Conservation (phyloP, 2,888 invertebrate species). For the Cerastoderma edule region DNA sequence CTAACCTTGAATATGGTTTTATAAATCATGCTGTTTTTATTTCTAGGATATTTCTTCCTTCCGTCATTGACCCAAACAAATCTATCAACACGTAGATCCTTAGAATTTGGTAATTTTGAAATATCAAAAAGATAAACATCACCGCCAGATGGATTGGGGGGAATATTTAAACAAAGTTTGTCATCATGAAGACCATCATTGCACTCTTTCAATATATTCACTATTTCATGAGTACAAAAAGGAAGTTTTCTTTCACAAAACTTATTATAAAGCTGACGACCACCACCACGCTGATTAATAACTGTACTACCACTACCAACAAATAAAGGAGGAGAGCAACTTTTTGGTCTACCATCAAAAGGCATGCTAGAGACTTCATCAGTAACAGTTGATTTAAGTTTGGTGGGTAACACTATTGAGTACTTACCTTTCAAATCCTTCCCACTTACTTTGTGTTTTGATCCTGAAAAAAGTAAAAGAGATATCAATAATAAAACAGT, state of each 20-base stretch:
- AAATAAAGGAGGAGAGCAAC: too few relatives aligned
- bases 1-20: background rate
- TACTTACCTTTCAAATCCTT: too few relatives aligned
- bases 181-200: background rate
- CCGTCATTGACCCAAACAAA: background rate
- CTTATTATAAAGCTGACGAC: background rate
- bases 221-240: background rate
- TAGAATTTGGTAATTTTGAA: background rate
- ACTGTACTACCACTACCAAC: too few relatives aligned
- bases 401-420: too few relatives aligned
- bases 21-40: background rate
- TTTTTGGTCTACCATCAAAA: too few relatives aligned
- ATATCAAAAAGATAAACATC: slow-evolving; percentile 1
- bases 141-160: background rate
- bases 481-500: too few relatives aligned
- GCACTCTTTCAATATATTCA: background rate
- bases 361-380: too few relatives aligned
- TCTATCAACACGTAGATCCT: background rate
- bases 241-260: background rate
- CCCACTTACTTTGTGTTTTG: too few relatives aligned
- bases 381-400: too few relatives aligned
- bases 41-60: background rate
- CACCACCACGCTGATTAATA: background rate
- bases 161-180: background rate
- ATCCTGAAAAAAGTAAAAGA: too few relatives aligned